Conservation (phyloP, 2,113 vertebrate species). For the Perca schrenkii region DNA sequence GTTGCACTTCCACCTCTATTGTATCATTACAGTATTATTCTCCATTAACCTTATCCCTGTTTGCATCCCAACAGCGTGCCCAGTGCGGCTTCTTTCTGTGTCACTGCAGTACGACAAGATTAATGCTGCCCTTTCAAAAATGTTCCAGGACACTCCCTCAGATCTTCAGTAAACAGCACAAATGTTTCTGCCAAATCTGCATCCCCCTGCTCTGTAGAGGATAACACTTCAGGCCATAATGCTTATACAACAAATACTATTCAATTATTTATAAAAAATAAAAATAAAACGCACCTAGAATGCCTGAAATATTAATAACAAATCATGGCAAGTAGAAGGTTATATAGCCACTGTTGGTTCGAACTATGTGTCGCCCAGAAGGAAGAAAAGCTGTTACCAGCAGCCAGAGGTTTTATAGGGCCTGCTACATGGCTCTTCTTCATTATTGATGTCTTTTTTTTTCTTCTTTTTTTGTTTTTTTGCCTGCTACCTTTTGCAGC, state of each 20-base stretch:
- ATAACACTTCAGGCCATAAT: constrained; percentile 5
- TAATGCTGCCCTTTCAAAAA: constrained; percentile 75
- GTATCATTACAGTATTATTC: constrained; percentile 47
- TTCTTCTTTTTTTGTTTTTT: not conserved
- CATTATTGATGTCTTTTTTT: constrained; percentile 29
- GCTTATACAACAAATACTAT: constrained; percentile 42
- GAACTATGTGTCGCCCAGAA: constrained; percentile 27
- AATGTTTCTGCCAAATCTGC: constrained; percentile 52
- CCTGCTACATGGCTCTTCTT: constrained; percentile 19
- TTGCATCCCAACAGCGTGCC: constrained; percentile 37
- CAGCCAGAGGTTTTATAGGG: constrained; percentile 11
- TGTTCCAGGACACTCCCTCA: constrained; percentile 65
- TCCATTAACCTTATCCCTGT: constrained; percentile 57
- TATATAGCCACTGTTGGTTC: constrained; percentile 25
- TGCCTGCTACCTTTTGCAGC: not conserved
- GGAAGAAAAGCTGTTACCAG: constrained; percentile 29
- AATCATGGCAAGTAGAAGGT: constrained; percentile 20
- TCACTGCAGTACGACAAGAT: constrained; percentile 56
- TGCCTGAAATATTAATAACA: constrained; percentile 54
- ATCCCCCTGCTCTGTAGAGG: not conserved
- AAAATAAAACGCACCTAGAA: constrained; percentile 2
- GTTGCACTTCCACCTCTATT: constrained; percentile 18
- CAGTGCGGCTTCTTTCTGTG: constrained; percentile 22
- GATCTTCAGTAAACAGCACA: constrained; percentile 53
- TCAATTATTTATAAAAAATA: constrained; percentile 50